Percentiles rank a stretch among this genome's conserved stretches.
Conservation (phyloP, 2,797 vertebrate species). For the Macroramphosus scolopax region DNA sequence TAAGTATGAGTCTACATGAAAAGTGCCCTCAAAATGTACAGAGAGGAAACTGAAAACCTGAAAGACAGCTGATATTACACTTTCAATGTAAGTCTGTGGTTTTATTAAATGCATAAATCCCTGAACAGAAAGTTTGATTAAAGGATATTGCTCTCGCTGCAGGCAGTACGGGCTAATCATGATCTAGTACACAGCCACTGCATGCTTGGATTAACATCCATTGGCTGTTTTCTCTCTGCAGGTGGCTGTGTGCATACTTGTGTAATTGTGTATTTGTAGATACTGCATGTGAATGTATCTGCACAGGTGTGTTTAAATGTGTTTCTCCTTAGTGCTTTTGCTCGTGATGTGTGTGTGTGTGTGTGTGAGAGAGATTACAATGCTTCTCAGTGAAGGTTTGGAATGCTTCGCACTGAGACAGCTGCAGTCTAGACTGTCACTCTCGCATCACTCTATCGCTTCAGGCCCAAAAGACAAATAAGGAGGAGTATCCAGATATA, state of each 20-base stretch:
- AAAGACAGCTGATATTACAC: slow-evolving; percentile 44
- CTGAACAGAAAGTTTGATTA: slow-evolving; percentile 12
- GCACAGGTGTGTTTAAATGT: slow-evolving; percentile 8
- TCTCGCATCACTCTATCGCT: slow-evolving; percentile 60
- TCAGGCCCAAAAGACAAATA: slow-evolving; percentile 60
- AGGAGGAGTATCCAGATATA: slow-evolving; percentile 60
- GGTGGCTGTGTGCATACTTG: slow-evolving; percentile 17
- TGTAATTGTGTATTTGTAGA: slow-evolving; percentile 19
- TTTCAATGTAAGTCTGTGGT: slow-evolving; percentile 29
- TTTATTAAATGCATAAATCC: slow-evolving; percentile 41
- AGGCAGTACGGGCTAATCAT: slow-evolving; percentile 52
- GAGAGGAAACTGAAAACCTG: slow-evolving; percentile 20
- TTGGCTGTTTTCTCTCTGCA: slow-evolving; percentile 40
- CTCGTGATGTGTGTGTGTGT: slow-evolving; percentile 5
- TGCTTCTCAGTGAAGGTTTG: slow-evolving; percentile 50
- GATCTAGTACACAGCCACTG: slow-evolving; percentile 52
- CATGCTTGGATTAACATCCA: slow-evolving; percentile 58
- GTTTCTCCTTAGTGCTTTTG: slow-evolving; percentile 7
- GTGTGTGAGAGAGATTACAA: slow-evolving; percentile 30
- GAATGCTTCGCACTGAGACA: slow-evolving; percentile 62
- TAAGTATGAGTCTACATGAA: slow-evolving; percentile 43
- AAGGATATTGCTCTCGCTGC: slow-evolving; percentile 25
- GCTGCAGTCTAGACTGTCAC: slow-evolving; percentile 78
- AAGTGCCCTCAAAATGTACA: slow-evolving; percentile 32
- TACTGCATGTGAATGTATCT: slow-evolving; percentile 6